Percentiles rank a stretch among this genome's conserved stretches.
phyloP scores from a whole-genome alignment of 1,140 invertebrate genomes.

The Lepeophtheirus salmonis region DNA sequence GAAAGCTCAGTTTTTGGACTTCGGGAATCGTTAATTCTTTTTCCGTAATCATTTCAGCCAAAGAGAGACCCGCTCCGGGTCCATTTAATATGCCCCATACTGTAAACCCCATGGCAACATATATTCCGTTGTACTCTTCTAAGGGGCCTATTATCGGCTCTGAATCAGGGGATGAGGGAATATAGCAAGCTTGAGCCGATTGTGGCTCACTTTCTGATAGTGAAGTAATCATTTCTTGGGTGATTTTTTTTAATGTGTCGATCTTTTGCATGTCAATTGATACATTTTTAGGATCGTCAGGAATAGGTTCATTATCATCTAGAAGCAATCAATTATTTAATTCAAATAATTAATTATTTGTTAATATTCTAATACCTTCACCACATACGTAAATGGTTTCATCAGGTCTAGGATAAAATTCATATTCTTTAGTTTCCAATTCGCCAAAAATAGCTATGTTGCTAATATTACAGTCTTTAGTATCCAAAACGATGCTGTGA shows the following conservation, averaged over 20 bases:
- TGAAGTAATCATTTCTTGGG: not conserved
- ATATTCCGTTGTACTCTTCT: not conserved
- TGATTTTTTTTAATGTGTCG: not conserved
- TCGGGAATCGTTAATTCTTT: not conserved
- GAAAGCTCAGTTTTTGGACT: not conserved
- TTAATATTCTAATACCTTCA: too few relatives aligned
- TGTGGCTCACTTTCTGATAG: not conserved
- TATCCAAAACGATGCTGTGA: conserved; percentile 12
- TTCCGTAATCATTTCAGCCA: not conserved
- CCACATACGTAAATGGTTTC: conserved; percentile 17
- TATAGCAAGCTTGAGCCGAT: conserved; percentile 10
- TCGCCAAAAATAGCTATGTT: conserved; percentile 2
- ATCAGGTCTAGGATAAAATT: conserved; percentile 17
- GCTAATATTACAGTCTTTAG: not conserved
- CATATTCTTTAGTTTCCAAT: not conserved
- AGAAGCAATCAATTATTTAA: too few relatives aligned
- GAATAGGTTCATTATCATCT: conserved; percentile 4
- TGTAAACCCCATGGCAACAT: conserved; percentile 3
- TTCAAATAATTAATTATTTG: too few relatives aligned
- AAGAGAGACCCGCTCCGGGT: not conserved
- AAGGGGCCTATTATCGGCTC: conserved; percentile 6
- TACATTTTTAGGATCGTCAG: conserved; percentile 5
- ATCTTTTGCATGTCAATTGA: not conserved
- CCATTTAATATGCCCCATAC: conserved; percentile 16
- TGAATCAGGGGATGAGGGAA: not conserved